Conservation (phyloP, 2,888 invertebrate species). For the Cybosia mesomella region DNA sequence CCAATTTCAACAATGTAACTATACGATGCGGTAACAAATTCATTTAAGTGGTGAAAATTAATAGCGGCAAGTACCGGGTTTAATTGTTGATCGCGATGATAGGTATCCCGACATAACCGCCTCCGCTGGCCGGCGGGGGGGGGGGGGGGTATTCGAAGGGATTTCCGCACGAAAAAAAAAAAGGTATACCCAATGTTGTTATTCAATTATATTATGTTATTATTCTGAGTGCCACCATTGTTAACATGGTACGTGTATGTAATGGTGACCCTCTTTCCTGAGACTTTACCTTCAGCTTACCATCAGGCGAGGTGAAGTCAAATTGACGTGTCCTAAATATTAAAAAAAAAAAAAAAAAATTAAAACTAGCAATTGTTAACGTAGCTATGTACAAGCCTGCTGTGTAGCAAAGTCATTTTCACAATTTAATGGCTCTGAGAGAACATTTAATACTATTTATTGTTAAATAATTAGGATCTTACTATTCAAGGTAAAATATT, state of each 20-base stretch:
- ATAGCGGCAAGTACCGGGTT: constrained; percentile 22
- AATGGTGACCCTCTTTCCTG: too few relatives aligned
- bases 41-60: constrained; percentile 27
- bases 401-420: not conserved
- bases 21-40: constrained; percentile 6
- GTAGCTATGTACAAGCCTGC: not conserved
- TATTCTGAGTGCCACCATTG: too few relatives aligned
- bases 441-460: not conserved
- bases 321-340: too few relatives aligned
- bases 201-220: too few relatives aligned
- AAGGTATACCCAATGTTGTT: not conserved
- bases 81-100: constrained; percentile 25
- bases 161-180: too few relatives aligned
- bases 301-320: too few relatives aligned
- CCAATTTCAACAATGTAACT: not conserved
- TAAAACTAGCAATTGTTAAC: constrained; percentile 4
- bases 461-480: not conserved
- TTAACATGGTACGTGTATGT: too few relatives aligned
- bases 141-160: too few relatives aligned
- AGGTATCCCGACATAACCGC: too few relatives aligned
- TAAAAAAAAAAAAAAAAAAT: too few relatives aligned
- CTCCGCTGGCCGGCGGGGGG: too few relatives aligned
- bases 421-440: not conserved
- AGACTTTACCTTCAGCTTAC: too few relatives aligned
- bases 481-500: not conserved